Evolutionary conservation across 2,797 vertebrate genomes (phyloP).

Genomic region (Platyrinchus mystaceus): DNA sequence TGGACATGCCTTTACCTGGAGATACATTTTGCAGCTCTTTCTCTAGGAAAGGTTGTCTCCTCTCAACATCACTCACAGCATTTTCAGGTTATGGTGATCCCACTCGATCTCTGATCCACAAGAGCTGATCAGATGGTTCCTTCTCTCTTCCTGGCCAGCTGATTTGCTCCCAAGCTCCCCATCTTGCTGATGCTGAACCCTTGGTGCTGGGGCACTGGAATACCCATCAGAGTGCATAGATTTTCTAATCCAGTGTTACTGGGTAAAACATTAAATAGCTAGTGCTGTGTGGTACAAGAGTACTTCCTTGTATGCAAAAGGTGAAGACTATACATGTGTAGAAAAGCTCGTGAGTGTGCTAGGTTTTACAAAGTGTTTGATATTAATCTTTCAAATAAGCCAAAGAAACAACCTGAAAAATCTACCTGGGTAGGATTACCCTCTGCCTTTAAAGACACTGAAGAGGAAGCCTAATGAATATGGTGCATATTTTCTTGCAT

Average conservation of each 20-base stretch:
- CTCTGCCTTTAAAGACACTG: neutral
- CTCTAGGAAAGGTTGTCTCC: neutral
- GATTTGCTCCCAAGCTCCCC: neutral
- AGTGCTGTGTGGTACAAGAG: neutral
- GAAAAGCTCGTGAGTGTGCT: neutral
- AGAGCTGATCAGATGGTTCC: neutral
- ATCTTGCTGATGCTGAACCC: neutral
- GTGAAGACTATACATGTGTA: neutral
- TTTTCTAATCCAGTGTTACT: neutral
- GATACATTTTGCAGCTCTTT: neutral
- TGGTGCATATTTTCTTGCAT: neutral
- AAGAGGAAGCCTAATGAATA: neutral
- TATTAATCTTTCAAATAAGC: neutral
- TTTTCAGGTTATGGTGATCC: neutral
- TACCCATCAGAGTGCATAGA: neutral
- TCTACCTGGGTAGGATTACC: neutral
- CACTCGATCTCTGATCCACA: rapidly evolving
- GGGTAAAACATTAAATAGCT: neutral
- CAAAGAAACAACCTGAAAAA: neutral
- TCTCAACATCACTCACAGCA: neutral
- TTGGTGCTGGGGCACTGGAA: neutral
- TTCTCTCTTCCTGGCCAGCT: neutral
- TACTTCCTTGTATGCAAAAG: neutral
- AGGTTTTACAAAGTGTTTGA: neutral
- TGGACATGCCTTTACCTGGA: neutral